Percentiles rank a stretch among this genome's conserved stretches.
Conservation (phyloP, 2,797 vertebrate genomes). For the Odontamblyopus lacepedii region DNA sequence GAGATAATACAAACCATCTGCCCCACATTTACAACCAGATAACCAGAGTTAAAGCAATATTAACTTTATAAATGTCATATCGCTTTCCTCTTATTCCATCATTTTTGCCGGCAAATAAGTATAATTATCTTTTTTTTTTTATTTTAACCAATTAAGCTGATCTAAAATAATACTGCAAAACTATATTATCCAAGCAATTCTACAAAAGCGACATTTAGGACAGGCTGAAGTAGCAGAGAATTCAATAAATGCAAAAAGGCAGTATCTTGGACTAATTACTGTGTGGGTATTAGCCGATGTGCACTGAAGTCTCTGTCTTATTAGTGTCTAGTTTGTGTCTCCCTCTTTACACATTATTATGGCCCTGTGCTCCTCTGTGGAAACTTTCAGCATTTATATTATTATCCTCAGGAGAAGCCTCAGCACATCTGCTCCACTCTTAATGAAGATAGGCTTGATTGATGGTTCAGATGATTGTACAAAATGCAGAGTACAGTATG, state of each 20-base stretch:
- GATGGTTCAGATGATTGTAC: conserved; percentile 31
- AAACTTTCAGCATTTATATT: conserved; percentile 20
- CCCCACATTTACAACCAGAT: not conserved
- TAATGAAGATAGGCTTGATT: conserved; percentile 25
- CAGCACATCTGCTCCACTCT: conserved; percentile 10
- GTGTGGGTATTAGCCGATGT: conserved; percentile 12
- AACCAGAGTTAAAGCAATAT: not conserved
- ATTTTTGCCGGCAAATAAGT: not conserved
- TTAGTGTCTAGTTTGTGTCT: conserved; percentile 7
- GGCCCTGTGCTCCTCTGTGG: conserved; percentile 11
- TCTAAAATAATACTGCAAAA: not conserved
- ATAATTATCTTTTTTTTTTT: not conserved
- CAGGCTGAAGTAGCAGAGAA: conserved; percentile 1
- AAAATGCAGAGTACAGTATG: not conserved
- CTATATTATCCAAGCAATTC: conserved; percentile 1
- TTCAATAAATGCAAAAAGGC: not conserved
- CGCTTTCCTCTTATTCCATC: not conserved
- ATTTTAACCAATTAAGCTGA: not conserved
- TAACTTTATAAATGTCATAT: no score
- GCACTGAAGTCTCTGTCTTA: conserved; percentile 16
- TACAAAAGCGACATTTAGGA: conserved; percentile 1
- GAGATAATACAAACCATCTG: not conserved
- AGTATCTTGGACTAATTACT: conserved; percentile 5
- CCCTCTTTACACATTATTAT: conserved; percentile 19
- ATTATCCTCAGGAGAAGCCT: conserved; percentile 29